Evolutionary conservation across 2,797 vertebrate species (phyloP).

Genomic region (Crenuchus spilurus): DNA sequence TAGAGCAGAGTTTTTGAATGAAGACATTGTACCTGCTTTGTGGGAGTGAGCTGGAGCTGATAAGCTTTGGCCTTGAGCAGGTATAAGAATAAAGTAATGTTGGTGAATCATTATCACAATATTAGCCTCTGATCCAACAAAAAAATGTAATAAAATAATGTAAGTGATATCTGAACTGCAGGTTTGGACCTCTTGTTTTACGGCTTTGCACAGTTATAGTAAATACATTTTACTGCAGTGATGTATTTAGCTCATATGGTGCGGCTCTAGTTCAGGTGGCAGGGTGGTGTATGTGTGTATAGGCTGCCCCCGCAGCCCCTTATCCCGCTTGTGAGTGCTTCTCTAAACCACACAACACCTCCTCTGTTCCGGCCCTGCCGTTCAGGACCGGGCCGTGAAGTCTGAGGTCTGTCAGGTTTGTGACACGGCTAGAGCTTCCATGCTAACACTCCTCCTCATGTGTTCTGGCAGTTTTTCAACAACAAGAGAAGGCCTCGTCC

Average conservation of each 20-base stretch:
- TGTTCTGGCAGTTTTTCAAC: not conserved
- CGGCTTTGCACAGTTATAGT: too few relatives aligned
- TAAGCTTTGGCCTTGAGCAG: not conserved
- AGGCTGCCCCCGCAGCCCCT: not conserved
- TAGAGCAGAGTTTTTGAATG: constrained; percentile 18
- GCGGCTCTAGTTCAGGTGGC: not conserved
- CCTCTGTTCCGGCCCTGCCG: constrained; percentile 34
- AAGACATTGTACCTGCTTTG: constrained; percentile 32
- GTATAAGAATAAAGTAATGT: not conserved
- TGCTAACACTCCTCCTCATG: constrained; percentile 3
- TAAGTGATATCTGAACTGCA: not conserved
- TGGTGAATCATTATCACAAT: too few relatives aligned
- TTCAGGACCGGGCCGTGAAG: constrained; percentile 34
- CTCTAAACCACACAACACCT: constrained; percentile 34
- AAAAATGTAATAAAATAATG: too few relatives aligned
- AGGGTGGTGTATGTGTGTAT: not conserved
- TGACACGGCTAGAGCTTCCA: constrained; percentile 18
- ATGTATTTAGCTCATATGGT: not conserved
- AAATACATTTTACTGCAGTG: too few relatives aligned
- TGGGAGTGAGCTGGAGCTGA: not conserved
- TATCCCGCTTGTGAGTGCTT: not conserved
- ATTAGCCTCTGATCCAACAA: too few relatives aligned
- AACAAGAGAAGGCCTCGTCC: not conserved
- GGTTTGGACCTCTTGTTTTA: too few relatives aligned
- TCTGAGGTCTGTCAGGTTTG: constrained; percentile 23